These are phyloP conservation scores for Phalacrocorax carbo DNA, from an alignment of 2,113 vertebrate genomes.

Conservation along the genomic window DNA sequence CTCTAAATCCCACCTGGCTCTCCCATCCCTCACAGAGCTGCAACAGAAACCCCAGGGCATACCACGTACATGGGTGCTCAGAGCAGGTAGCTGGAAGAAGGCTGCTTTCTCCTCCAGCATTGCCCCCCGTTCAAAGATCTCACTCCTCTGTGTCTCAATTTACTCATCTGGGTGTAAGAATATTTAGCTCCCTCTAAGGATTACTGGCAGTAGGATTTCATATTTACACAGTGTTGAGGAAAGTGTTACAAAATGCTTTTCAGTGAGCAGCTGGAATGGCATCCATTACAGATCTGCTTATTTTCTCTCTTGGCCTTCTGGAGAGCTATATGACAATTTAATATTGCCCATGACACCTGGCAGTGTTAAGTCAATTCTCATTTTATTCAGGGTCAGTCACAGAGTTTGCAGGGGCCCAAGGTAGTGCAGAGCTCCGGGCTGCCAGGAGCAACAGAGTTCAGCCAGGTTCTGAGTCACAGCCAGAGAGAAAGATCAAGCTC, in stretches of 20 bases:
- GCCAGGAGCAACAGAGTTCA: background rate
- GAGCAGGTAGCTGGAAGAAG: background rate
- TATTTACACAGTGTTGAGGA: background rate
- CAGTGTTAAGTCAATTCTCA: background rate
- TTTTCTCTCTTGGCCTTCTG: background rate
- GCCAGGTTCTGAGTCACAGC: background rate
- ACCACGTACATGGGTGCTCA: background rate
- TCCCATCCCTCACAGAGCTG: background rate
- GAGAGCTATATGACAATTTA: background rate
- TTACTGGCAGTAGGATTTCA: background rate
- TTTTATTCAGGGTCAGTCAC: background rate
- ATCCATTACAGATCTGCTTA: constrained; percentile 9
- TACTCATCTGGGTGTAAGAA: background rate
- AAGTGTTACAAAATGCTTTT: background rate
- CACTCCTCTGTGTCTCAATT: background rate
- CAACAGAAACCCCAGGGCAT: rapidly evolving
- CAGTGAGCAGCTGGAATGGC: constrained; percentile 27
- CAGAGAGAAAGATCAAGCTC: background rate
- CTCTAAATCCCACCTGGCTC: background rate
- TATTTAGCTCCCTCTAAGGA: background rate
- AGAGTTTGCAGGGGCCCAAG: background rate
- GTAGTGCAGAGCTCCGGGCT: background rate
- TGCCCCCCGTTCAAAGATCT: background rate
- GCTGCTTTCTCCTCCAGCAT: background rate
- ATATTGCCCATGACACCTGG: background rate